Evolutionary conservation across 2,888 invertebrate genomes (phyloP).

Genomic region (Drosophila phalerata): DNA sequence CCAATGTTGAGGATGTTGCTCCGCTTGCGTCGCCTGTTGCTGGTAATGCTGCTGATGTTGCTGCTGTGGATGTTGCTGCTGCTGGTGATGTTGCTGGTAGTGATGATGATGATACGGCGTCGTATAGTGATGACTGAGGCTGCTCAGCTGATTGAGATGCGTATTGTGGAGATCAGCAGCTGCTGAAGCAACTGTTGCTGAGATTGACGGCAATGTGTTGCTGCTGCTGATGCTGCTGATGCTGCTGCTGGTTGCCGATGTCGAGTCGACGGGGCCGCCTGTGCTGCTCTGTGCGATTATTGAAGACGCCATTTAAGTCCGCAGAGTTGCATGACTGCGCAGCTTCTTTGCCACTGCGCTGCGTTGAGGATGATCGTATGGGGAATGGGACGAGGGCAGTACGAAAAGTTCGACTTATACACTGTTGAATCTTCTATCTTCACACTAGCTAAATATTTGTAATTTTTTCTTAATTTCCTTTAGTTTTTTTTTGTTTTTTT

Average conservation of each 20-base stretch:
- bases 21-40: constrained; percentile 60
- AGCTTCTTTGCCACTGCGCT: constrained; percentile 51
- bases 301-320: constrained; percentile 85
- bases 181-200: constrained; percentile 65
- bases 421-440: not conserved
- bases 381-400: constrained; percentile 8
- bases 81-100: constrained; percentile 65
- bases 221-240: constrained; percentile 24
- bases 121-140: constrained; percentile 83
- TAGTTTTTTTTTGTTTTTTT: constrained; percentile 27
- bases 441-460: constrained; percentile 15
- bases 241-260: constrained; percentile 61
- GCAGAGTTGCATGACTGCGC: constrained; percentile 83
- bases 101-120: constrained; percentile 71
- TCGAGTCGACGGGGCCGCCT: constrained; percentile 82
- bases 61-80: constrained; percentile 67
- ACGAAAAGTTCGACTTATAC: constrained; percentile 13
- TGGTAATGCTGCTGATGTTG: constrained; percentile 49
- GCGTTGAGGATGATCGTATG: not conserved
- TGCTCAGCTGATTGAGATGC: constrained; percentile 83
- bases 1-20: constrained; percentile 80
- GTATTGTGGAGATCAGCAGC: constrained; percentile 79
- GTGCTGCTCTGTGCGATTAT: constrained; percentile 85
- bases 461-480: constrained; percentile 30
- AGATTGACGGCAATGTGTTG: constrained; percentile 53